Base-by-base conservation (phyloP, 2,797 vertebrate genomes). In the Sebastes taczanowskii region DNA sequence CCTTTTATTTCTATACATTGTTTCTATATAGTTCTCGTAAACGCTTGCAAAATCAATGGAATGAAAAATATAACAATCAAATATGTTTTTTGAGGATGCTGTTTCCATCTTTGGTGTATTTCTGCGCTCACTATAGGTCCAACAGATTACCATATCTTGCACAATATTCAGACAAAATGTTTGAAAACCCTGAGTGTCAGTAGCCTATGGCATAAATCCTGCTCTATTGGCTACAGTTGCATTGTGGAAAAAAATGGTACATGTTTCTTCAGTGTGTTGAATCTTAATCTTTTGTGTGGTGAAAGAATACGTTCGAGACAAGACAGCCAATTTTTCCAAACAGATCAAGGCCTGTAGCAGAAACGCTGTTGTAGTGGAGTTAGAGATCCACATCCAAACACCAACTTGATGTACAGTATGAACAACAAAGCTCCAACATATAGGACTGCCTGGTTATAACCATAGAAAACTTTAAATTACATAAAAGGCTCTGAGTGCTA, bases 401-500 rank as follows among this genome's bases (percentile, higher is more conserved):
- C 34, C 53, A 75, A 81, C 71, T 71, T 77, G n/a, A 72, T 7
- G 4, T 70, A 49, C 35, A 74, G 5, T 22, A 61, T 52, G 6
- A 78, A 30, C 66, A 74, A 64, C 29, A 85, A 32, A 75, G 32
- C 63, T 67, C 16, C 53, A 23, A 77, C 22, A 61, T 29, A 52
- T 10, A 70, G 14, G 30, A 32, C 14, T 60, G 32, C 7, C 27
- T 68, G 29, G 53, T 77, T 69, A 53, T 76, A 71, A 78, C 61
- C 16, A 73, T 0, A 76, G 4, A 75, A 71, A 64, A 72, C 49
- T 27, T 87, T 71, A 58, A 78, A 87, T 82, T 70, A 49, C 49
- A 82, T 78, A 82, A 83, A 86, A 88, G 62, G 63, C 68, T 69
- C 56, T 56, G 16, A 72, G 71, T 60, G 74, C 59, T 71, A 59